Conservation (phyloP, 2,888 invertebrate genomes). For the Thymelicus lineola region DNA sequence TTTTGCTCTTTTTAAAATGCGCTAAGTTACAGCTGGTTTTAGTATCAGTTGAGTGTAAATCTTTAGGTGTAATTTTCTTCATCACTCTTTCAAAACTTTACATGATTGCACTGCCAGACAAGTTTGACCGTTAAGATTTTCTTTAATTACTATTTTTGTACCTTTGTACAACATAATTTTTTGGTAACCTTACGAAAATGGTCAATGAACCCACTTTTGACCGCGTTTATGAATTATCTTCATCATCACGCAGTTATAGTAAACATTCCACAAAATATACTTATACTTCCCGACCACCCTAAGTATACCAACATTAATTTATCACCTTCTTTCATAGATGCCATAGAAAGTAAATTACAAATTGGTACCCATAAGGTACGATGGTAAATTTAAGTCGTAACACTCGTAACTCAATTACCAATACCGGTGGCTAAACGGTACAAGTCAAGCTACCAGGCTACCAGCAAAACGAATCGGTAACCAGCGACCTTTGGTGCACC, state of each 20-base stretch:
- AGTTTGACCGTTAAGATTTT: no score
- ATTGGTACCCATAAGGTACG: neutral
- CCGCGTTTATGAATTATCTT: no score
- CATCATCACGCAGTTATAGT: no score
- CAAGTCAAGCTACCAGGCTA: neutral
- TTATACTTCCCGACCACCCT: no score
- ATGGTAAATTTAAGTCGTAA: neutral
- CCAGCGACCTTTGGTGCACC: slow-evolving; percentile 16
- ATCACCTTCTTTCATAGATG: neutral
- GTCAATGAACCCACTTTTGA: no score
- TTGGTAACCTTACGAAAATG: no score
- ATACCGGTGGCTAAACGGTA: slow-evolving; percentile 10
- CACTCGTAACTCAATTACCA: neutral
- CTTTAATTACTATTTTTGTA: no score
- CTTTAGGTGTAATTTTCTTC: no score
- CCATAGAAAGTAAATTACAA: neutral
- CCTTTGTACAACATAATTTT: no score
- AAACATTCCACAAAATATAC: no score
- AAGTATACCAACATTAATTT: neutral
- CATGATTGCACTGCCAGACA: no score
- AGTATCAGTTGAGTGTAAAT: neutral
- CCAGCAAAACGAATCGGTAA: slow-evolving; percentile 19
- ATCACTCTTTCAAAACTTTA: no score
- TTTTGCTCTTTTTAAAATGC: neutral
- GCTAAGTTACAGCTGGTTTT: neutral